These are phyloP conservation scores for Lacanobia wlatinum DNA, from an alignment of 2,888 invertebrate species.

Conservation along the genomic window DNA sequence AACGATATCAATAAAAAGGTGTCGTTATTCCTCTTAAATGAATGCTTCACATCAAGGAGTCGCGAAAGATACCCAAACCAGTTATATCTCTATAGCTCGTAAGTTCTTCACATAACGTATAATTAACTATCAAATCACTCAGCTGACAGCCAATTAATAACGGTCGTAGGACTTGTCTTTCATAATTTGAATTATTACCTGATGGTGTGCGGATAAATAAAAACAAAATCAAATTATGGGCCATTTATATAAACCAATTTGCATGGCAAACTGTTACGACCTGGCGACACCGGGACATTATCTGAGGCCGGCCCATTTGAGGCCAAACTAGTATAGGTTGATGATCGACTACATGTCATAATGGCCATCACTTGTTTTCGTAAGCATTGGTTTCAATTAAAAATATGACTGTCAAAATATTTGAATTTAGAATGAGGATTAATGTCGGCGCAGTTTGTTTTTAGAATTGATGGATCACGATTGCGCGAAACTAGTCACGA, in stretches of 20 bases:
- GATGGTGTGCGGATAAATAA: slow-evolving; percentile 66
- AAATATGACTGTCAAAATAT: slow-evolving; percentile 38
- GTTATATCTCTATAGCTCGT: slow-evolving; percentile 63
- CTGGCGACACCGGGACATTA: slow-evolving; percentile 64
- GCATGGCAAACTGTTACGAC: slow-evolving; percentile 71
- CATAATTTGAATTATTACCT: slow-evolving; percentile 65
- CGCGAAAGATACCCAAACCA: slow-evolving; percentile 57
- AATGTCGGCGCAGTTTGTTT: slow-evolving; percentile 47
- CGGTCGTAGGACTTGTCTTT: slow-evolving; percentile 60
- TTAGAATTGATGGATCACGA: slow-evolving; percentile 54
- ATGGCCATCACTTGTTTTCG: slow-evolving; percentile 52
- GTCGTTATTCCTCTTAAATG: slow-evolving; percentile 45
- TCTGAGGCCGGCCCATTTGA: slow-evolving; percentile 56
- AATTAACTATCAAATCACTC: slow-evolving; percentile 68
- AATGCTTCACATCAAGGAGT: slow-evolving; percentile 54
- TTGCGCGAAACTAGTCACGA: slow-evolving; percentile 49
- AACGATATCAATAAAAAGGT: slow-evolving; percentile 46
- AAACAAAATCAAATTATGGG: slow-evolving; percentile 70
- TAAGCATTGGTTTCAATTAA: slow-evolving; percentile 33
- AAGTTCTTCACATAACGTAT: slow-evolving; percentile 60
- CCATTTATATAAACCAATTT: slow-evolving; percentile 75
- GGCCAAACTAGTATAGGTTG: slow-evolving; percentile 41
- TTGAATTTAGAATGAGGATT: slow-evolving; percentile 46
- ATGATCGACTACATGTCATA: slow-evolving; percentile 50
- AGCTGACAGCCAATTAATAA: slow-evolving; percentile 67